phyloP scores from a whole-genome alignment of 2,797 vertebrate species.

The Cuculus canorus region DNA sequence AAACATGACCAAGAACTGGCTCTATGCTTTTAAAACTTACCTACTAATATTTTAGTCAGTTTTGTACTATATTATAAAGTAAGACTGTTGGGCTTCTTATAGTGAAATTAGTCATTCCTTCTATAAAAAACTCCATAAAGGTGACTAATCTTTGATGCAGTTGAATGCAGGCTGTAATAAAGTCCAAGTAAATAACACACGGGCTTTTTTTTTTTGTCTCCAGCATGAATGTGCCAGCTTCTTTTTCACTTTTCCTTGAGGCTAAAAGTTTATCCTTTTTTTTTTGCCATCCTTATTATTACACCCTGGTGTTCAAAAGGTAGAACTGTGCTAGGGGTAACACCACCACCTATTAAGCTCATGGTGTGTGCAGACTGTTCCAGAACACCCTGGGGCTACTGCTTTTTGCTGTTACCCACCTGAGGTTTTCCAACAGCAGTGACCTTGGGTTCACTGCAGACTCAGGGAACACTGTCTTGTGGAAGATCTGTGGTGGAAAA shows the following conservation, averaged over 20 bases:
- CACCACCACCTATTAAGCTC: background rate
- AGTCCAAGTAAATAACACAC: slow-evolving; percentile 7
- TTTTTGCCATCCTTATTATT: background rate
- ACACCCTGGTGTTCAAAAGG: background rate
- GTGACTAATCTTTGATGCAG: slow-evolving; percentile 1
- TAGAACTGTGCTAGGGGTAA: background rate
- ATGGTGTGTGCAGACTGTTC: background rate
- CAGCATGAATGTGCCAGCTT: background rate
- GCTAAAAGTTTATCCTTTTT: background rate
- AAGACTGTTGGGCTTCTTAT: background rate
- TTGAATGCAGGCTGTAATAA: background rate
- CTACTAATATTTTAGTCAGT: background rate
- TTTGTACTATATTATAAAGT: background rate
- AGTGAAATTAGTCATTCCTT: background rate
- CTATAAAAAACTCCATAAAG: background rate
- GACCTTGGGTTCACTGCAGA: background rate
- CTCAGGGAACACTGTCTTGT: background rate
- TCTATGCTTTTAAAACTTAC: background rate
- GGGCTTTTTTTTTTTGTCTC: background rate
- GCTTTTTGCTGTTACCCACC: background rate
- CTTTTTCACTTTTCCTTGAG: background rate
- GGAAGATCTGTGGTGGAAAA: background rate
- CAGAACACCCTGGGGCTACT: rapidly evolving
- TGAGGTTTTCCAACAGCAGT: background rate
- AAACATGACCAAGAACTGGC: background rate